Conservation (phyloP, 2,113 vertebrate genomes). For the Mellivora capensis region DNA sequence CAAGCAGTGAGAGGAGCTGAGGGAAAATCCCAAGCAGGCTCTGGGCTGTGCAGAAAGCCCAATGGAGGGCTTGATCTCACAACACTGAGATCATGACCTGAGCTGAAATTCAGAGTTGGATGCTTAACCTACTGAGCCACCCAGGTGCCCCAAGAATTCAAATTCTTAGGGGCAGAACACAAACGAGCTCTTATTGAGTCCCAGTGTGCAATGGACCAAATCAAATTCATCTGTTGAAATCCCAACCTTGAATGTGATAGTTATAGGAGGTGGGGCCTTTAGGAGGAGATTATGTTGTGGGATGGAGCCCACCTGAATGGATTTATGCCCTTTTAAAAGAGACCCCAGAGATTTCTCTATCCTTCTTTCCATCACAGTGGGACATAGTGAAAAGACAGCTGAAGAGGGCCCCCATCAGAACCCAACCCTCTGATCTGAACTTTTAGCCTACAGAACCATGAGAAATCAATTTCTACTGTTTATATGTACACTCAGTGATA, state of each 20-base stretch:
- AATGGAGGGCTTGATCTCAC: not conserved
- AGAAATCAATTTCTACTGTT: not conserved
- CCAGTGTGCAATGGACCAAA: not conserved
- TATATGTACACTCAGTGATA: not conserved
- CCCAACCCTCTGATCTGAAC: not conserved
- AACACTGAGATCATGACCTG: not conserved
- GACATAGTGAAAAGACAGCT: not conserved
- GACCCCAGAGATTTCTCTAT: not conserved
- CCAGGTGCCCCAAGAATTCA: not conserved
- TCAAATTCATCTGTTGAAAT: not conserved
- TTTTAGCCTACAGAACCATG: not conserved
- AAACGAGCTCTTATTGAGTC: not conserved
- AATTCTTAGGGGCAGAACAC: not conserved
- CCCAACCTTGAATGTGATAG: not conserved
- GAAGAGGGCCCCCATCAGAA: not conserved
- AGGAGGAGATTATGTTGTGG: not conserved
- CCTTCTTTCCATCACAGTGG: not conserved
- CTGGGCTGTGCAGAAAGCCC: not conserved
- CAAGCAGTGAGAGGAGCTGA: not conserved
- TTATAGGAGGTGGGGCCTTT: not conserved
- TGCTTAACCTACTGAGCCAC: not conserved
- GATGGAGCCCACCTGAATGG: not conserved
- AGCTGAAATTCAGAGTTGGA: not conserved
- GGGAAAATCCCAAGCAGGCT: not conserved
- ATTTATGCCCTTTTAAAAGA: not conserved